Evolutionary conservation across 2,797 vertebrate genomes (phyloP).

Genomic region (Xiphorhynchus erythropygius): DNA sequence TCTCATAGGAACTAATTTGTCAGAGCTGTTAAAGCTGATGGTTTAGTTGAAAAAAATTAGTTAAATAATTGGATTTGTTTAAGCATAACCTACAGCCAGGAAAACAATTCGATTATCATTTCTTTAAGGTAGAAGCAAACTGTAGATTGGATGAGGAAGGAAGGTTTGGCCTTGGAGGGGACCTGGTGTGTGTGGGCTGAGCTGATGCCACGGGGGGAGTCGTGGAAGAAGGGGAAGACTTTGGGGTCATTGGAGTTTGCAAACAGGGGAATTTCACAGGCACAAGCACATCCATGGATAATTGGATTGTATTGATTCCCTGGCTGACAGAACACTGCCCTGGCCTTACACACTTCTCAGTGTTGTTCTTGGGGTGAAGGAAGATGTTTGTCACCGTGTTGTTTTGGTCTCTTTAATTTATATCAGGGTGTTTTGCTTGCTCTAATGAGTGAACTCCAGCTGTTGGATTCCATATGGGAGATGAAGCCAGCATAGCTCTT

Average conservation of each 20-base stretch:
- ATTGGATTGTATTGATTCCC: not conserved
- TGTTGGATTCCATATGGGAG: conserved; percentile 60
- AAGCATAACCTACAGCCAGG: not conserved
- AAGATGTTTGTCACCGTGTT: not conserved
- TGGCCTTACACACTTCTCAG: not conserved
- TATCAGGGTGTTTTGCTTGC: not conserved
- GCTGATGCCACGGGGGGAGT: not conserved
- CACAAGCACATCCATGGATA: not conserved
- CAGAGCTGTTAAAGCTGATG: not conserved
- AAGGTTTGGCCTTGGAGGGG: too few relatives aligned
- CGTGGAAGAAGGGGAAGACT: not conserved
- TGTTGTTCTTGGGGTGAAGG: not conserved
- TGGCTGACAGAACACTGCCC: not conserved
- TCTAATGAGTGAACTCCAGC: conserved; percentile 56
- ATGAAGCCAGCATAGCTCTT: conserved; percentile 34
- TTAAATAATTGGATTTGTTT: not conserved
- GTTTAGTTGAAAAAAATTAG: not conserved
- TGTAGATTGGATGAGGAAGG: not conserved
- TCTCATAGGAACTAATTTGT: not conserved
- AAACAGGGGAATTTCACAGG: not conserved
- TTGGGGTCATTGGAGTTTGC: not conserved
- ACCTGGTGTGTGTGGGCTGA: not conserved
- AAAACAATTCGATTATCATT: not conserved
- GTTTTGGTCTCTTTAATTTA: not conserved
- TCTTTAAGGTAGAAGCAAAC: not conserved